Evolutionary conservation across 1,140 invertebrate genomes (phyloP), one percentile per base, ranked within the genome.

Genomic region (Bactericera cockerelli): DNA sequence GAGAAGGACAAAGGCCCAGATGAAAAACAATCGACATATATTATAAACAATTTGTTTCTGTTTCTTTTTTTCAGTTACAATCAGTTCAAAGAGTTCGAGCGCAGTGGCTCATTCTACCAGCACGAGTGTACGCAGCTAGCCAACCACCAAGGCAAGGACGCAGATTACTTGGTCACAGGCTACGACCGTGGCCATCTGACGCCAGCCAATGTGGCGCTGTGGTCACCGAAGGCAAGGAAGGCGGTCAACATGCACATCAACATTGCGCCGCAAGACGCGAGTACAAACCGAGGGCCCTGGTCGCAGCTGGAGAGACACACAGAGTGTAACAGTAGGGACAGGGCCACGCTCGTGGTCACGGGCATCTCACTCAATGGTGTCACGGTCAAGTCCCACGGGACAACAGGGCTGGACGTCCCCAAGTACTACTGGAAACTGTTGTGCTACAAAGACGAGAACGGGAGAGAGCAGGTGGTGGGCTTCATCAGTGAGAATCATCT

Each of bases 351-450:
- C 2, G 59, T 60, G 3, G 59, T 53, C 21, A 60, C 59, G 11
- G 59, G 59, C 55, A 31, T 56, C 16, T 55, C 49, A 16, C n/a
- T 26, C 1, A 55, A 56, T 8, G 26, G 11, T 1, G 21, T 36
- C 1, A 55, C 53, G 3, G 26, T 31, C 8, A 55, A 54, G 58
- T 55, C 14, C 28, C 3, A 25, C 36, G 38, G 24, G 24, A 58
- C 26, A 57, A 22, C 21, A 2, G 33, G 25, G 21, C 2, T 61
- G 10, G 39, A 55, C 13, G 42, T 61, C 24, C 56, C 56, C 4
- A 22, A 36, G 13, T 61, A 54, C 36, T 61, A 55, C 39, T 61
- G 60, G 60, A 61, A 61, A 61, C 53, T 61, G 56, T 16, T 61
- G 1, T 61, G 60, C 31, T 61, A 61, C 26, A 61, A 61, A 54